These are phyloP conservation scores for Phalera bucephala DNA, from an alignment of 2,888 invertebrate species.

Conservation along the genomic window DNA sequence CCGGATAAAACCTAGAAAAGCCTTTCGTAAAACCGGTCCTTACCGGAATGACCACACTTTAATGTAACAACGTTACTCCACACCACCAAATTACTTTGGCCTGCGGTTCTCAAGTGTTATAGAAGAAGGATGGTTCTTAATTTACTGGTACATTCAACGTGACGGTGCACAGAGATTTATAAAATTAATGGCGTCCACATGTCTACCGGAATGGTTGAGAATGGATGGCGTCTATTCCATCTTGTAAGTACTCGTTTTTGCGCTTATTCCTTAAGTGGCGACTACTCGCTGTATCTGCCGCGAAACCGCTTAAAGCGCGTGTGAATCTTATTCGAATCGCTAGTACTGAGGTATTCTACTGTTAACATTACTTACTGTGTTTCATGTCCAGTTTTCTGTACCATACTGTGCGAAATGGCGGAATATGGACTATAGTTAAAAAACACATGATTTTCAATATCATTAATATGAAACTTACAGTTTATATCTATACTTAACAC, in stretches of 20 bases:
- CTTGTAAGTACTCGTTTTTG: conserved; percentile 18
- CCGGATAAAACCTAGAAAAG: conserved; percentile 29
- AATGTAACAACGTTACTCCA: conserved; percentile 45
- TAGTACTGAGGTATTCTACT: too few species aligned
- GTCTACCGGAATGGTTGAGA: conserved; percentile 47
- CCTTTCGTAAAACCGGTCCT: conserved; percentile 26
- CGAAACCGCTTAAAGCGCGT: too few species aligned
- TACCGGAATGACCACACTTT: conserved; percentile 43
- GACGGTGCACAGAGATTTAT: conserved; percentile 42
- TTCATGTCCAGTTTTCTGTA: too few species aligned
- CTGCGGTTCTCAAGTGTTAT: conserved; percentile 23
- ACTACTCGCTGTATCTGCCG: too few species aligned
- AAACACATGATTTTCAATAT: too few species aligned
- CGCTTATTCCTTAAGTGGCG: conserved; percentile 18
- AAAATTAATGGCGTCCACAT: conserved; percentile 63
- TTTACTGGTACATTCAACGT: conserved; percentile 32
- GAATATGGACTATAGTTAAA: too few species aligned
- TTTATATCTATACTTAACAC: too few species aligned
- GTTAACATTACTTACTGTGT: too few species aligned
- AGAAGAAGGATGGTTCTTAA: conserved; percentile 31
- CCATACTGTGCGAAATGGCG: too few species aligned
- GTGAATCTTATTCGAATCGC: too few species aligned
- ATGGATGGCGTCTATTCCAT: conserved; percentile 27
- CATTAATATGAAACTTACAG: too few species aligned
- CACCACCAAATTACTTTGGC: conserved; percentile 34